Evolutionary conservation across 2,797 vertebrate genomes (phyloP).

Genomic region (Aulostomus chinensis): DNA sequence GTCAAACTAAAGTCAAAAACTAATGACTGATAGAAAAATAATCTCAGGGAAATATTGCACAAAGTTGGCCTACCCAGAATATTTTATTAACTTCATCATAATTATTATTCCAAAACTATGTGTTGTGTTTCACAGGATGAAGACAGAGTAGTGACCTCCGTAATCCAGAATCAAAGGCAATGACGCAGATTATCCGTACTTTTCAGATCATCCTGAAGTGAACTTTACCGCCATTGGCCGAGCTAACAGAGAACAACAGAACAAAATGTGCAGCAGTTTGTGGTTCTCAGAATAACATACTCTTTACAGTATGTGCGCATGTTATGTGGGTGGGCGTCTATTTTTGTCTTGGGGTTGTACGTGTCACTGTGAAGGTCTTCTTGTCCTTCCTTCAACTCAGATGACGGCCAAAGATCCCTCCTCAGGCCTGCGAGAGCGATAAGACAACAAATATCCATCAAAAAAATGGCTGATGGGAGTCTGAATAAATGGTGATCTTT

Average conservation of each 20-base stretch:
- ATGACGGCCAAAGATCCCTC: slow-evolving; percentile 37
- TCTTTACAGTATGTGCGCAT: slow-evolving; percentile 15
- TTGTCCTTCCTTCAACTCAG: slow-evolving; percentile 48
- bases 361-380: slow-evolving; percentile 58
- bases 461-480: slow-evolving; percentile 5
- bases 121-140: background rate
- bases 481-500: slow-evolving; percentile 12
- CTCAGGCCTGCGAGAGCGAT: slow-evolving; percentile 17
- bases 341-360: slow-evolving; percentile 45
- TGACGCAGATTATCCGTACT: background rate
- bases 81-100: background rate
- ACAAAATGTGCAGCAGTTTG: slow-evolving; percentile 27
- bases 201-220: background rate
- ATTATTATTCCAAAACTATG: background rate
- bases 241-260: slow-evolving; percentile 11
- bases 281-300: slow-evolving; percentile 16
- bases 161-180: background rate
- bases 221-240: background rate
- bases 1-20: background rate
- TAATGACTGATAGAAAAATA: background rate
- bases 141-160: background rate
- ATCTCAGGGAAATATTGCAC: background rate
- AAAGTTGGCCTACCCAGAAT: too few species aligned
- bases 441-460: slow-evolving; percentile 15
- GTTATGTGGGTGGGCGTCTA: slow-evolving; percentile 42